Percentiles rank a stretch among this genome's conserved stretches.
These are phyloP conservation scores for Bicyclus anynana DNA, from an alignment of 1,140 invertebrate genomes.

Conservation along the genomic window DNA sequence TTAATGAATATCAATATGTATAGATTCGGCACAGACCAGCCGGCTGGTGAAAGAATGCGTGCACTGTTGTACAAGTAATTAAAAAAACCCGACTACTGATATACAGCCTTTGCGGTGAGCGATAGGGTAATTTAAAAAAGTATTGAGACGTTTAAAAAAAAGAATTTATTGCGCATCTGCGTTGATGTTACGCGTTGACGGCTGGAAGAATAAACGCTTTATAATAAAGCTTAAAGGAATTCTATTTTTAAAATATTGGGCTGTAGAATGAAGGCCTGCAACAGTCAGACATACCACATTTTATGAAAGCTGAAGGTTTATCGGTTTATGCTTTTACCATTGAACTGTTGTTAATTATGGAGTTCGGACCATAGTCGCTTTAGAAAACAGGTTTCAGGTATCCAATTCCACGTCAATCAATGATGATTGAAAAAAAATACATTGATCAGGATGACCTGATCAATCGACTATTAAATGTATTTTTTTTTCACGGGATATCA, in stretches of 20 bases:
- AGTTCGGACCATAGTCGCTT: no score
- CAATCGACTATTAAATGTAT: no score
- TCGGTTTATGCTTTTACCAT: no score
- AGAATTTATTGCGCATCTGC: conserved; percentile 22
- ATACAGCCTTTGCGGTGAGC: conserved; percentile 24
- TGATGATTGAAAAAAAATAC: no score
- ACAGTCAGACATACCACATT: neutral
- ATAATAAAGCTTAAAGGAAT: neutral
- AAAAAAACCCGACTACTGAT: conserved; percentile 24
- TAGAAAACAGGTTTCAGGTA: no score
- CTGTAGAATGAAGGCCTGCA: neutral
- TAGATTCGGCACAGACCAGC: conserved; percentile 38
- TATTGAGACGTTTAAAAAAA: conserved; percentile 19
- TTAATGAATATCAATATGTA: conserved; percentile 25
- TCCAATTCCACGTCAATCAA: no score
- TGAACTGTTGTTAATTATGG: no score
- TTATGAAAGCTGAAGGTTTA: no score
- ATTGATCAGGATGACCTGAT: no score
- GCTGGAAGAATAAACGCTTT: neutral
- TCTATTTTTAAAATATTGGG: neutral
- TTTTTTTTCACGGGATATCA: no score
- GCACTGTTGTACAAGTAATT: conserved; percentile 27
- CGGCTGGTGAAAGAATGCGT: conserved; percentile 39
- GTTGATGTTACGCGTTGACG: neutral
- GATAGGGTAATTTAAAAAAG: conserved; percentile 26